Percentiles rank a stretch among this genome's conserved stretches.
phyloP scores from a whole-genome alignment of 2,113 vertebrate genomes.

The chimpanzee (Pan troglodytes) region NHGRI_mPanTro3-v2.1_pri NC_072415.2:78331001-78331500 shows the following conservation, averaged over 20 bases:
- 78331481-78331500: neutral
- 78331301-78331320: rapidly evolving
- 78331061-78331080: neutral
- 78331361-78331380: too few relatives aligned
- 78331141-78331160: neutral
- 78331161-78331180: neutral
- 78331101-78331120: neutral
- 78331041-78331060: neutral
- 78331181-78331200: neutral
- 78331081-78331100: neutral
- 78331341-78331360: too few relatives aligned
- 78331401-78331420: too few relatives aligned
- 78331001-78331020: neutral
- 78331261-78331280: neutral
- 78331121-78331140: neutral
- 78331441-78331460: too few relatives aligned
- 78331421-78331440: too few relatives aligned
- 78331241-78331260: neutral
- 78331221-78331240: neutral
- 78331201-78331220: too few relatives aligned
- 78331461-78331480: too few relatives aligned
- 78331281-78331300: neutral
- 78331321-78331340: too few relatives aligned
- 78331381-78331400: too few relatives aligned
- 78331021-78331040: neutral